Conservation (phyloP, 2,113 vertebrate genomes). For the Paedocypris sp. region DNA sequence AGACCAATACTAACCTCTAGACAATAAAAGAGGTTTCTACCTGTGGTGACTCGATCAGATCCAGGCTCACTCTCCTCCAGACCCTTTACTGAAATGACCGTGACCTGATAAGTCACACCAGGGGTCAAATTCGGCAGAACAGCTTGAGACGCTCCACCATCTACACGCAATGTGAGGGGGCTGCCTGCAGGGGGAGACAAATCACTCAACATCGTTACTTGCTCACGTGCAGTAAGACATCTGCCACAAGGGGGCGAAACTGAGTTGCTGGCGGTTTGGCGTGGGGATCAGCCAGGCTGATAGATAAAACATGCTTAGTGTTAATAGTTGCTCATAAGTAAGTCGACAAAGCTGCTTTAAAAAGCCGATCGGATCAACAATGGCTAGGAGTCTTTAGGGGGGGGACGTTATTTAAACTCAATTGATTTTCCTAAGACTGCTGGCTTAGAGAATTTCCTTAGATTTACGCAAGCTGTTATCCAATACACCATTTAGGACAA, state of each 20-base stretch:
- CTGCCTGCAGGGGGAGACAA: conserved; percentile 55
- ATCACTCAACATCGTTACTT: background rate
- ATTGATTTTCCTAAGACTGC: background rate
- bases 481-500: background rate
- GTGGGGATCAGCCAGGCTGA: background rate
- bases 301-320: conserved; percentile 15
- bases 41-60: conserved; percentile 78
- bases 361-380: background rate
- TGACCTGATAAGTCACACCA: conserved; percentile 76
- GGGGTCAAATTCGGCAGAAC: conserved; percentile 72
- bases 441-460: background rate
- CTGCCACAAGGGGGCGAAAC: conserved; percentile 47
- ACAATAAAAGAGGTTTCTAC: no score
- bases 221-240: background rate
- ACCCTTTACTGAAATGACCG: conserved; percentile 73
- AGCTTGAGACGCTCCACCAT: conserved; percentile 65
- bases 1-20: no score
- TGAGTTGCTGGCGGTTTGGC: background rate
- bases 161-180: conserved; percentile 64
- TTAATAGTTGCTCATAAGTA: background rate
- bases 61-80: conserved; percentile 81
- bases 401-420: background rate
- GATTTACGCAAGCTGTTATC: background rate
- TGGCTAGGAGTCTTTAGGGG: background rate
- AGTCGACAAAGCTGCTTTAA: conserved; percentile 4